Evolutionary conservation across 2,113 vertebrate species (phyloP), one percentile per base, ranked within the genome.

Genomic region (Rhabdornis inornatus): DNA sequence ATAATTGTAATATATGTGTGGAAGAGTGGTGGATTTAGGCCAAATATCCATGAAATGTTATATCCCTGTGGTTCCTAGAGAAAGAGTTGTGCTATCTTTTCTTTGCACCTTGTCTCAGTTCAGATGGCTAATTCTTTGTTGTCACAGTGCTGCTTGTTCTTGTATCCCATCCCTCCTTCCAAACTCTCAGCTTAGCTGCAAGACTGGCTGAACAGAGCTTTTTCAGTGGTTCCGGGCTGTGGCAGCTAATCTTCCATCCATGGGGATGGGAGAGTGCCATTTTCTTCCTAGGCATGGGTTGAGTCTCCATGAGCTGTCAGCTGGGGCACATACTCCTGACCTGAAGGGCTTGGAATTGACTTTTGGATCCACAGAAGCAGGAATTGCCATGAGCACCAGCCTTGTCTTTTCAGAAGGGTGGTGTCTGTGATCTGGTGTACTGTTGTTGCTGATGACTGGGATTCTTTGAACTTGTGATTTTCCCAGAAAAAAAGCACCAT

Each of bases 221-320:
- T 81, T 59, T 23, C n/a, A 40, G 44, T 72, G 21, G 1, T 68
- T 70, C 82, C 64, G 35, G 30, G 59, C 52, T 20, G 33, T 21
- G 44, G 18, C 24, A 68, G 18, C 20, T 53, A 5, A 45, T 33
- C 24, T 74, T 93, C 50, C 18, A 75, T 15, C 18, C 47, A 13
- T 21, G 20, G 47, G 33, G 28, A 55, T 8, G 8, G 11, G 12
- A 65, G 10, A 30, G 12, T 63, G 23, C 7, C 7, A 4, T 66
- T 75, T 75, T 2, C 18, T 63, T 45, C 45, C 33, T 20, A 27
- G 50, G 44, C 10, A 65, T 0, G 2, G 19, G 18, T 0, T 49
- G 18, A 65, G 11, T 17, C 16, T 30, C 12, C 8, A 18, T 13
- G 0, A 2, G 9, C 14, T 66, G 47, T 56, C n/a, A 33, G 3